Conservation (phyloP, 2,888 invertebrate species). For the Agrotis puta region DNA sequence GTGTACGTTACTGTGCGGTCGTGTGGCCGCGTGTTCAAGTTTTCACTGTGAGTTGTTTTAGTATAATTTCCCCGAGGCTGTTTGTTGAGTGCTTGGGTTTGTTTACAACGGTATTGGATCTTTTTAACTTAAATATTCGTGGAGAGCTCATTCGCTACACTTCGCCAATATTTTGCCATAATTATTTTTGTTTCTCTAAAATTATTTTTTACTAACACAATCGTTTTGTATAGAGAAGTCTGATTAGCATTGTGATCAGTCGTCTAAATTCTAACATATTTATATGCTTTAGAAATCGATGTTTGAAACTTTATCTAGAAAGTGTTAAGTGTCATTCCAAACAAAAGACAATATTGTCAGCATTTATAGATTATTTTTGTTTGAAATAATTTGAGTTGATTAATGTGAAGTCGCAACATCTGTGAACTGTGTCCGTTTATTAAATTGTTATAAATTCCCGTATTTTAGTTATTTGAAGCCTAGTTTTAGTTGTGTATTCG, state of each 20-base stretch:
- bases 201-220: conserved; percentile 81
- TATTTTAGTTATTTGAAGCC: conserved; percentile 81
- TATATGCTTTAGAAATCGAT: conserved; percentile 76
- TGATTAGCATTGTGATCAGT: conserved; percentile 77
- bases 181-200: conserved; percentile 78
- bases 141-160: conserved; percentile 79
- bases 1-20: conserved; percentile 58
- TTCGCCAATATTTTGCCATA: conserved; percentile 91
- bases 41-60: conserved; percentile 72
- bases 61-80: conserved; percentile 75
- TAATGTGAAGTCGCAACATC: conserved; percentile 75
- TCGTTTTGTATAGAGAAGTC: conserved; percentile 75
- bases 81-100: conserved; percentile 77
- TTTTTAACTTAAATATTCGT: conserved; percentile 81
- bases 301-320: conserved; percentile 75
- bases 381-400: conserved; percentile 76
- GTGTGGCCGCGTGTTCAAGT: conserved; percentile 60
- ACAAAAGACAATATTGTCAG: conserved; percentile 90
- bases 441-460: conserved; percentile 78
- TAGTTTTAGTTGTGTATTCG: conserved; percentile 81
- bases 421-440: conserved; percentile 78
- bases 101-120: conserved; percentile 78
- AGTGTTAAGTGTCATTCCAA: conserved; percentile 89
- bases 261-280: conserved; percentile 83
- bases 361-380: conserved; percentile 89